Evolutionary conservation across 2,888 invertebrate genomes (phyloP).

Genomic region (Operophtera brumata): DNA sequence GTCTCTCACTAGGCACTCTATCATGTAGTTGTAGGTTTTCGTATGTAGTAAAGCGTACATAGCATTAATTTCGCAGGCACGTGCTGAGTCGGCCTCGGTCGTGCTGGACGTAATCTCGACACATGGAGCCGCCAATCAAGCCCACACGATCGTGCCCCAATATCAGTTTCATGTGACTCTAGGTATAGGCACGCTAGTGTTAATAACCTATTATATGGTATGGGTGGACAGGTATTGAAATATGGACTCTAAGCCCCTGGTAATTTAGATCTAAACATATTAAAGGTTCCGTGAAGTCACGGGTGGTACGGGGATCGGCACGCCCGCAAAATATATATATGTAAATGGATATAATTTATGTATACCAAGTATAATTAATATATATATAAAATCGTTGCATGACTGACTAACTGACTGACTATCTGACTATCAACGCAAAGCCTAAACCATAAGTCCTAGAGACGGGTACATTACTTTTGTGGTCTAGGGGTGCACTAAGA

Average conservation of each 20-base stretch:
- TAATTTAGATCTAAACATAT: neutral
- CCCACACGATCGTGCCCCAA: constrained; percentile 4
- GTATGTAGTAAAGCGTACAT: neutral
- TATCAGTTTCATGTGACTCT: constrained; percentile 2
- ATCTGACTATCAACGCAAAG: no score
- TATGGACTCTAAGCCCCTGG: neutral
- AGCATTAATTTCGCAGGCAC: constrained; percentile 13
- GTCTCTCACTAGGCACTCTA: neutral
- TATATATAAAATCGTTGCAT: no score
- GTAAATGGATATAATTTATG: neutral
- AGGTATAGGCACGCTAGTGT: neutral
- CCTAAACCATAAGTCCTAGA: no score
- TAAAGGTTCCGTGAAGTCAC: neutral
- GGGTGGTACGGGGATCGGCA: neutral
- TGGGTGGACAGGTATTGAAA: neutral
- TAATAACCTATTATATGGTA: neutral
- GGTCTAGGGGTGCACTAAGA: no score
- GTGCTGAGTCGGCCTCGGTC: constrained; percentile 8
- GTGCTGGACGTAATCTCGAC: constrained; percentile 7
- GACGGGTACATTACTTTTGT: no score
- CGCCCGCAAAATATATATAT: neutral
- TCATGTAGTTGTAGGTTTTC: neutral
- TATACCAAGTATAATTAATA: no score
- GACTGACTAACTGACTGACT: no score
- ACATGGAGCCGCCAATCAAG: constrained; percentile 3